phyloP scores from a whole-genome alignment of 2,797 vertebrate genomes.

The Acrossocheilus fasciatus region DNA sequence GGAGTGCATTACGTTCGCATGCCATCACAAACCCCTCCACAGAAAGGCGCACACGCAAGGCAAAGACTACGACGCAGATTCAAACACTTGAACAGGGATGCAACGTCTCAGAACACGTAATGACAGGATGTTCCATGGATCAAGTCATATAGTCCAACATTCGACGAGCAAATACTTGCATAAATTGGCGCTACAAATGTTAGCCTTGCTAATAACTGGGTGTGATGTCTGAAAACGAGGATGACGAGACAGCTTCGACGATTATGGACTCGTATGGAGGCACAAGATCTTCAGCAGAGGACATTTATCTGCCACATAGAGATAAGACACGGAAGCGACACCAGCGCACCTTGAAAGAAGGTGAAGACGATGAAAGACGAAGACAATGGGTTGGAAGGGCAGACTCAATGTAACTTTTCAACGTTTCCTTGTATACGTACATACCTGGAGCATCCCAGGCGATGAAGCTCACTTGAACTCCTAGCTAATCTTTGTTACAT shows the following conservation, averaged over 20 bases:
- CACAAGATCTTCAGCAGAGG: slow-evolving; percentile 36
- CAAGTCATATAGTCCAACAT: slow-evolving; percentile 32
- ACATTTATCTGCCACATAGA: slow-evolving; percentile 32
- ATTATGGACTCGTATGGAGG: slow-evolving; percentile 22
- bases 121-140: slow-evolving; percentile 7
- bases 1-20: slow-evolving; percentile 47
- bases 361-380: slow-evolving; percentile 15
- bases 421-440: not conserved
- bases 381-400: slow-evolving; percentile 9
- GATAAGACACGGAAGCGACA: slow-evolving; percentile 15
- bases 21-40: slow-evolving; percentile 36
- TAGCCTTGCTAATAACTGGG: slow-evolving; percentile 14
- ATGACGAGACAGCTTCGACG: not conserved
- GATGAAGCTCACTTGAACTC: not conserved
- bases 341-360: slow-evolving; percentile 6
- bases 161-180: slow-evolving; percentile 37
- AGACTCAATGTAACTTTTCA: not conserved
- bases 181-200: slow-evolving; percentile 10
- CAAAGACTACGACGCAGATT: slow-evolving; percentile 26
- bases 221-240: not conserved
- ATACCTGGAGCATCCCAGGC: not conserved
- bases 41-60: slow-evolving; percentile 50
- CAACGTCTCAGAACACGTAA: slow-evolving; percentile 66
- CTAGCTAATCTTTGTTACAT: not conserved
- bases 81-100: slow-evolving; percentile 55